Evolutionary conservation across 2,888 invertebrate species (phyloP).

Genomic region (Limnephilus auricula): DNA sequence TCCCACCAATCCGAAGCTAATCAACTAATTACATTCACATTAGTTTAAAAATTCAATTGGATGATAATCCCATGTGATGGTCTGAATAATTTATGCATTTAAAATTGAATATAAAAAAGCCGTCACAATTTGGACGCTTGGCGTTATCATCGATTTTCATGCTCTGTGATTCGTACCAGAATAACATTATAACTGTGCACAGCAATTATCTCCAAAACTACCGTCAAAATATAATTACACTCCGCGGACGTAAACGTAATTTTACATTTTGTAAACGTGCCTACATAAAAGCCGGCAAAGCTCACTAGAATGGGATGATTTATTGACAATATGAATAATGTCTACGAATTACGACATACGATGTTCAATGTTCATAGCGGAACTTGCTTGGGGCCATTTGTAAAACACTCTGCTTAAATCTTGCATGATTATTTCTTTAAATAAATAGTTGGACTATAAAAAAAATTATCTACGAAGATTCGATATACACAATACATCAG

Average conservation of each 20-base stretch:
- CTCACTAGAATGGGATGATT: conserved; percentile 7
- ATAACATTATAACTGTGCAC: conserved; percentile 4
- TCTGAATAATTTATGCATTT: conserved; percentile 23
- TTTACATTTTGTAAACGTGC: conserved; percentile 1
- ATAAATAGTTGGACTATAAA: neutral
- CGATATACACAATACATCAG: neutral
- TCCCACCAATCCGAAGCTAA: neutral
- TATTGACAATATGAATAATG: conserved; percentile 7
- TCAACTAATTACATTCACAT: neutral
- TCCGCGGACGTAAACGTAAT: conserved; percentile 8
- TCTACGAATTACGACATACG: neutral
- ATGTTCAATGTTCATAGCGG: neutral
- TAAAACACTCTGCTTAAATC: neutral
- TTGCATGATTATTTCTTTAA: neutral
- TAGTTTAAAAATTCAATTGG: neutral
- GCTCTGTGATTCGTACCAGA: conserved; percentile 27
- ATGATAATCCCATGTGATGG: neutral
- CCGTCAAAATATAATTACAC: conserved; percentile 36
- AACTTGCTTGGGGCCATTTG: neutral
- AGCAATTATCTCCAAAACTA: conserved; percentile 40
- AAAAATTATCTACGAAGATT: neutral
- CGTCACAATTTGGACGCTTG: conserved; percentile 17
- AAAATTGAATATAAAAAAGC: conserved; percentile 25
- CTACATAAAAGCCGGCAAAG: conserved; percentile 5
- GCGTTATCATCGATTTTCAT: conserved; percentile 47